phyloP scores from a whole-genome alignment of 2,888 invertebrate species.

The Heliconius erato region DNA sequence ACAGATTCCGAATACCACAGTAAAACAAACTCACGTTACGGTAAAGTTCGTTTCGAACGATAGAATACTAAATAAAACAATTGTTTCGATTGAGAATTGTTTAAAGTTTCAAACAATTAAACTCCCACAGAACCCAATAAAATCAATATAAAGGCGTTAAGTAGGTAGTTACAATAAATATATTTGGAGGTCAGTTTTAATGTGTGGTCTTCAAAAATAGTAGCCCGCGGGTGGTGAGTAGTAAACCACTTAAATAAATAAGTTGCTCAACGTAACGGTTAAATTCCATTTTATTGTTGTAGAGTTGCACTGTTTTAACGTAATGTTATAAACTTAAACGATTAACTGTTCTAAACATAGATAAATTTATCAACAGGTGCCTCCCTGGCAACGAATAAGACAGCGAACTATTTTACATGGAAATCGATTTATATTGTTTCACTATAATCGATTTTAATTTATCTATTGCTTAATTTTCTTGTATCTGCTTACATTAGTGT shows the following conservation, averaged over 20 bases:
- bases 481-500: neutral
- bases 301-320: conserved; percentile 75
- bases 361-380: conserved; percentile 78
- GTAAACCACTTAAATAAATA: conserved; percentile 83
- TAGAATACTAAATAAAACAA: conserved; percentile 47
- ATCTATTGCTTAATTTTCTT: conserved; percentile 38
- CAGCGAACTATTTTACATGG: conserved; percentile 48
- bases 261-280: conserved; percentile 66
- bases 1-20: neutral
- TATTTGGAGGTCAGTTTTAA: conserved; percentile 63
- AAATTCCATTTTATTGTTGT: conserved; percentile 76
- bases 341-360: conserved; percentile 77
- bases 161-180: conserved; percentile 53
- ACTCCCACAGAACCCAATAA: conserved; percentile 55
- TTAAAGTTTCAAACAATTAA: conserved; percentile 51
- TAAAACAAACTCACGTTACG: conserved; percentile 29
- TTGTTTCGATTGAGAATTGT: conserved; percentile 39
- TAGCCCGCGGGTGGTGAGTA: conserved; percentile 63
- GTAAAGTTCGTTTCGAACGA: conserved; percentile 37
- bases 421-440: conserved; percentile 54
- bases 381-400: conserved; percentile 38
- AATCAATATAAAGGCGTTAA: conserved; percentile 57
- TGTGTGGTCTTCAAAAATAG: conserved; percentile 73
- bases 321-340: conserved; percentile 62
- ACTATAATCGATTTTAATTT: conserved; percentile 41